Conservation (phyloP, 2,113 vertebrate species). For the Cryptomyrus ogoouensis region DNA sequence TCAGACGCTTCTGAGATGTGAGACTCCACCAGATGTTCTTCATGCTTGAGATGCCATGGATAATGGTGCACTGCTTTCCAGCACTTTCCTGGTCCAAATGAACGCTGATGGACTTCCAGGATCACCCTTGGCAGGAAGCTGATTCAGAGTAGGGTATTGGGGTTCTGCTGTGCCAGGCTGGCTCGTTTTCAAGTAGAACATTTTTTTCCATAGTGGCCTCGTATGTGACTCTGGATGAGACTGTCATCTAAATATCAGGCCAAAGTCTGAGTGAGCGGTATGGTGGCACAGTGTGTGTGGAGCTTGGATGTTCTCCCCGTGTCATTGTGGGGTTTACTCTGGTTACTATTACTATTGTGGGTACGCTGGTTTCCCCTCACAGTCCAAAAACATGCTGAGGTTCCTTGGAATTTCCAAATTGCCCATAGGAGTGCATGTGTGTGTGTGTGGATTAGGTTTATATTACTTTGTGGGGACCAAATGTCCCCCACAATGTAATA, state of each 20-base stretch:
- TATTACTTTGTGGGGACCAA: too few relatives aligned
- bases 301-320: neutral
- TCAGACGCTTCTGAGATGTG: neutral
- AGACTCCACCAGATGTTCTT: constrained; percentile 2
- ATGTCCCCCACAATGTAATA: too few relatives aligned
- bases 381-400: neutral
- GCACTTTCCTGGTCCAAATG: neutral
- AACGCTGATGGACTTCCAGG: neutral
- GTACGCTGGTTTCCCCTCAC: neutral
- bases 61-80: neutral
- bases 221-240: neutral
- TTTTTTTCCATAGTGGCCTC: neutral
- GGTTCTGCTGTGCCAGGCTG: neutral
- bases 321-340: neutral
- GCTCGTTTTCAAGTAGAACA: neutral
- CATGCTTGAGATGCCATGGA: constrained; percentile 4
- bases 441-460: too few relatives aligned
- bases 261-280: neutral
- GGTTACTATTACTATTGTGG: neutral
- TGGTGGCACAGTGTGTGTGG: neutral
- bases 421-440: neutral
- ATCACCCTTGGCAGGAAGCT: neutral
- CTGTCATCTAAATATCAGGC: neutral
- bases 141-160: neutral
- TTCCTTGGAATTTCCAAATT: neutral